Percentiles rank a stretch among this genome's conserved stretches.
phyloP scores from a whole-genome alignment of 2,113 vertebrate genomes.

The Petroica traversi region DNA sequence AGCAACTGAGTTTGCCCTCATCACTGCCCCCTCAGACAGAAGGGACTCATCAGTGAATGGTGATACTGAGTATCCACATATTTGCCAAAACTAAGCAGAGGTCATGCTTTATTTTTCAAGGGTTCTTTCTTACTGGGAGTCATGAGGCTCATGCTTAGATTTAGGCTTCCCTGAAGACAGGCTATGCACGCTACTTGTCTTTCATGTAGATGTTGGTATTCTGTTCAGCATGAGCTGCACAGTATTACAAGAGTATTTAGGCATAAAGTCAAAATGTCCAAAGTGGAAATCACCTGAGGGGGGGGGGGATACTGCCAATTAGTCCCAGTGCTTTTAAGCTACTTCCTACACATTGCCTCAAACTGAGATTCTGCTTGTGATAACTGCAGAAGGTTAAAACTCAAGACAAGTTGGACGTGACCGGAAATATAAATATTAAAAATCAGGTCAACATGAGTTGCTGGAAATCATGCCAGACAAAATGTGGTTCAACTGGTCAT shows the following conservation, averaged over 20 bases:
- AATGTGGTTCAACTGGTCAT: not conserved
- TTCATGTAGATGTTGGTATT: not conserved
- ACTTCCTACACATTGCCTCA: not conserved
- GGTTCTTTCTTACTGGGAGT: not conserved
- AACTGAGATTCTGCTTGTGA: not conserved
- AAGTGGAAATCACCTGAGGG: not conserved
- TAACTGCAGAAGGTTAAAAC: not conserved
- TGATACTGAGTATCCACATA: not conserved
- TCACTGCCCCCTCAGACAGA: accelerated
- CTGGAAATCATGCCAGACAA: not conserved
- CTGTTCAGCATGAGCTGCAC: not conserved
- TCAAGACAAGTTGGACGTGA: not conserved
- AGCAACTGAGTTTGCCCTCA: not conserved
- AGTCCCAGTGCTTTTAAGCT: not conserved
- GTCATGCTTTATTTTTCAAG: not conserved
- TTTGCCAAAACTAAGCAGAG: not conserved
- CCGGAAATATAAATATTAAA: not conserved
- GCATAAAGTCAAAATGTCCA: not conserved
- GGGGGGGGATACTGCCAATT: not conserved
- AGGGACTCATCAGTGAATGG: not conserved
- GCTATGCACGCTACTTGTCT: not conserved
- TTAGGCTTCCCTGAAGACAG: not conserved
- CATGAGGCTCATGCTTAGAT: not conserved
- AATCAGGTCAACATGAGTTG: not conserved
- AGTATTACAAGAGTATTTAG: not conserved